Base-by-base conservation (phyloP, 2,113 vertebrate genomes). In the Brevimyrus niger region DNA sequence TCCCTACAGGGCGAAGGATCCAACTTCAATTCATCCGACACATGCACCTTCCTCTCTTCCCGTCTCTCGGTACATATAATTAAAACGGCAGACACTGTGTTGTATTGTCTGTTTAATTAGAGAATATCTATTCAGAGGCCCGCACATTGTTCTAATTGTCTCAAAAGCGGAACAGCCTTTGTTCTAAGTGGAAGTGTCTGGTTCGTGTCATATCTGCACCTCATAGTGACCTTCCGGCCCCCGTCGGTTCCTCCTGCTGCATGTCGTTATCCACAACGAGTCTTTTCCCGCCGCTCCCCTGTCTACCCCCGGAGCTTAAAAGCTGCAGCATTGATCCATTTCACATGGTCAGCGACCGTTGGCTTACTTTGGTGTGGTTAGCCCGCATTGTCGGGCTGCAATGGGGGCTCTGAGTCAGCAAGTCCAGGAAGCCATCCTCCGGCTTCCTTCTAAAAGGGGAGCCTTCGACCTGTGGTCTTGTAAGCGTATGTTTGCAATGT, bases 401-500 rank as follows among this genome's bases (percentile, higher is more conserved):
- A 42, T 38, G 50, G 85, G 7, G 50, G 48, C 50, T 55, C 85
- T 87, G 85, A 87, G 85, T 87, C 85, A 87, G 85, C 48, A 55
- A 27, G 23, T 55, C 50, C 27, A 15, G 46, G 85, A 53, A 53
- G 17, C 50, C n/a, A 11, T 38, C 13, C 85, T 38, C 50, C 11
- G 42, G 13, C 7, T 87, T 55, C 85, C 31, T 9, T 51, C 48
- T 13, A 27, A 55, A 87, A 55, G 8, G n/a, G 23, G 50, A 87
- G n/a, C 42, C 31, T 19, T 87, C 2, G 31, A 5, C n/a, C 50
- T 87, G 85, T 38, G 50, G 85, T 53, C 48, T 87, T 87, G 85
- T 87, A 55, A 87, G 50, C 48, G 85, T 53, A 38, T 21, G 27
- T 55, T 13, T 87, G 50, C 31, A 87, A 87, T n/a, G 3, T 47